phyloP scores from a whole-genome alignment of 2,888 invertebrate species.

The Lampropteryx suffumata region DNA sequence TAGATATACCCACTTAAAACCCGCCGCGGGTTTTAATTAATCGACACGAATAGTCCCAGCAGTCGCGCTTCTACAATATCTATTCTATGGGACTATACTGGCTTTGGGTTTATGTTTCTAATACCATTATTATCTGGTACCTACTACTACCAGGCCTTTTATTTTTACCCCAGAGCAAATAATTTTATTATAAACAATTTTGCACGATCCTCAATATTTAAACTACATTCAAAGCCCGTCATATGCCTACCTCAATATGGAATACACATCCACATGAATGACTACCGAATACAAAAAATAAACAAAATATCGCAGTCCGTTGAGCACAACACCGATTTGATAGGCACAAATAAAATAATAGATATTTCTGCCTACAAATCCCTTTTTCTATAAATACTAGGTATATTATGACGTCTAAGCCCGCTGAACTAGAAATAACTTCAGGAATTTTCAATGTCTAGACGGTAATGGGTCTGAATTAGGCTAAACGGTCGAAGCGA shows the following conservation, averaged over 20 bases:
- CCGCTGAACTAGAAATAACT: conserved; percentile 38
- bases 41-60: no score
- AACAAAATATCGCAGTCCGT: not conserved
- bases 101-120: no score
- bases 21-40: no score
- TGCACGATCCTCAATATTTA: not conserved
- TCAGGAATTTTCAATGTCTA: conserved; percentile 39
- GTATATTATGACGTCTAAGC: conserved; percentile 38
- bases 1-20: no score
- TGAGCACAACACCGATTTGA: not conserved
- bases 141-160: no score
- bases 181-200: no score
- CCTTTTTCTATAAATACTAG: conserved; percentile 23
- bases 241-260: not conserved
- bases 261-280: conserved; percentile 6
- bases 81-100: no score
- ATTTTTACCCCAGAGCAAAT: no score
- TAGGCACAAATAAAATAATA: not conserved
- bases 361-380: not conserved
- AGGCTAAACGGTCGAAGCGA: conserved; percentile 31
- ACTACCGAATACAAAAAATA: not conserved
- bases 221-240: not conserved
- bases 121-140: no score
- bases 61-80: no score
- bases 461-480: conserved; percentile 44